Base-by-base conservation (phyloP, 1,140 invertebrate genomes). In the Pseudoatta argentina region DNA sequence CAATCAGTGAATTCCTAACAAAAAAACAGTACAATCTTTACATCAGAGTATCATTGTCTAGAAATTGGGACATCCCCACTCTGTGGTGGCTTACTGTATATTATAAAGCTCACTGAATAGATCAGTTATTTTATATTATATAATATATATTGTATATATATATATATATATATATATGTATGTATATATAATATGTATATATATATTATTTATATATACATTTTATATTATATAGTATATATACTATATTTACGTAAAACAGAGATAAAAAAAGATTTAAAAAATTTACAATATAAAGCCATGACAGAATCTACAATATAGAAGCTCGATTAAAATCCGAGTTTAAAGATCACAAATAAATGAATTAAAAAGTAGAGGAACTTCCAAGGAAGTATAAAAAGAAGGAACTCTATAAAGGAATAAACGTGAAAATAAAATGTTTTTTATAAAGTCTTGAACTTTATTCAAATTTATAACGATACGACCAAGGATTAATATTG, bases 401-500 rank as follows among this genome's bases (percentile, higher is more conserved):
- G 14, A 48, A 24, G 1, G 14, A 2, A 44, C 8, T 10, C 10
- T 39, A 24, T 24, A 24, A 51, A 44, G 27, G 14, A 59, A 51
- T 21, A 57, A 55, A 63, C 24, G 0, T 51, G 16, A 21, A 8
- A 30, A 21, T 8, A 53, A 24, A 48, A 0, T 4, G 21, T 21
- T 76, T 44, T 59, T 53, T 27, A 1, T 55, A 0, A 53, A 10
- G n/a, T 48, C 5, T 39, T 73, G 8, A 12, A 77, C 16, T 78
- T 77, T 78, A 85, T 85, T 78, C 18, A 44, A 64, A 44, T 78
- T 78, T 64, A 57, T 24, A 34, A 71, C 53, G 63, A 21, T 53
- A 48, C 66, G 39, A 71, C 0, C 8, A 53, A 48, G 18, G 44
- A 64, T 21, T 48, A 77, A 44, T 59, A 44, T 39, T 5, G 55